A percentile compares a stretch with the other conserved stretches of the same genome.
Conservation (phyloP, 2,888 invertebrate genomes). For the Acronicta leporina region DNA sequence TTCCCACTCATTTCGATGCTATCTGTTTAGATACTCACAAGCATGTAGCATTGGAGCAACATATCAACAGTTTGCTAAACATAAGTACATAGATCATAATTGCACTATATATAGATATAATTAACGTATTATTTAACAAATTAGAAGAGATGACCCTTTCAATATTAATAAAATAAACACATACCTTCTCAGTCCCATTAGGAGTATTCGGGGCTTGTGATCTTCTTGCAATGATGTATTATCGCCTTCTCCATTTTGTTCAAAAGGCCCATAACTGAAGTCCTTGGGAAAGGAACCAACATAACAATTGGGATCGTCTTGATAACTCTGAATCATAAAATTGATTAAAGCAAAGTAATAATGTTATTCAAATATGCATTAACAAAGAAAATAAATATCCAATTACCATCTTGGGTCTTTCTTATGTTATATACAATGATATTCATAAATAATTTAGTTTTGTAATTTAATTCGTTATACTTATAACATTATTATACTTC, state of each 20-base stretch:
- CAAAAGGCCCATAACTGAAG: slow-evolving; percentile 97
- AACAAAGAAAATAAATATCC: not conserved
- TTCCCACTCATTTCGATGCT: too few species aligned
- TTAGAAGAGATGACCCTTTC: not conserved
- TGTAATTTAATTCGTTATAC: slow-evolving; percentile 23
- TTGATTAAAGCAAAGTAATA: slow-evolving; percentile 42
- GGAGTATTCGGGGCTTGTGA: slow-evolving; percentile 96
- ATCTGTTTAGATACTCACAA: too few species aligned
- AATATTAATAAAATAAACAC: too few species aligned
- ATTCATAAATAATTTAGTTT: slow-evolving; percentile 19
- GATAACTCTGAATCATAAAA: slow-evolving; percentile 70
- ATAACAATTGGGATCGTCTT: slow-evolving; percentile 87
- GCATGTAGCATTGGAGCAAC: too few species aligned
- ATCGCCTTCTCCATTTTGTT: slow-evolving; percentile 93
- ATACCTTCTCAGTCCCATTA: slow-evolving; percentile 98
- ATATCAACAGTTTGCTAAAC: too few species aligned
- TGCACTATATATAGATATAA: too few species aligned
- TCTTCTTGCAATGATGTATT: slow-evolving; percentile 91
- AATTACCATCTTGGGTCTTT: slow-evolving; percentile 48
- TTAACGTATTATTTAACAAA: not conserved
- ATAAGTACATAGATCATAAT: too few species aligned
- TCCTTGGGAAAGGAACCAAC: slow-evolving; percentile 95
- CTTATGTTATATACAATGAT: slow-evolving; percentile 34
- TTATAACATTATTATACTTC: slow-evolving; percentile 43
- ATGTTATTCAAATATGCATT: slow-evolving; percentile 20